Conservation (phyloP, 2,113 vertebrate species). For the Sylvia atricapilla region DNA sequence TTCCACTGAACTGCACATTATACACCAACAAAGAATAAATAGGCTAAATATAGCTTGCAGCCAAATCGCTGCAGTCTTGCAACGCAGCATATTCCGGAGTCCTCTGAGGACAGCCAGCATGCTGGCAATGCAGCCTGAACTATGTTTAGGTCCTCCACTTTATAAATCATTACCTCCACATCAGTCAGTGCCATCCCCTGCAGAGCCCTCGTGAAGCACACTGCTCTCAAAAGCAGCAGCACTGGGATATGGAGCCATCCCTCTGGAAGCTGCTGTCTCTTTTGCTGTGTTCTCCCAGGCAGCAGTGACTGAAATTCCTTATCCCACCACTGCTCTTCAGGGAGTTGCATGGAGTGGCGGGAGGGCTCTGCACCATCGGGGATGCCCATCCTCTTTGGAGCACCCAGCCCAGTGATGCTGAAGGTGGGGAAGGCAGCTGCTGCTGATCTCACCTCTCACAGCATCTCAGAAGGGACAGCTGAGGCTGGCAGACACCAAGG, state of each 20-base stretch:
- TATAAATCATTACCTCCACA: background rate
- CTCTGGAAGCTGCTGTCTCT: background rate
- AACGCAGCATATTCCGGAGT: background rate
- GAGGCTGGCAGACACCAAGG: background rate
- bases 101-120: slow-evolving; percentile 49
- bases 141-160: background rate
- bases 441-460: background rate
- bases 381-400: background rate
- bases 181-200: background rate
- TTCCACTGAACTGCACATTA: slow-evolving; percentile 60
- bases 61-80: slow-evolving; percentile 42
- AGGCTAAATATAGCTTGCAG: slow-evolving; percentile 60
- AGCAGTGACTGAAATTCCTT: background rate
- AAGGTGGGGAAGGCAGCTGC: background rate
- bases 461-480: background rate
- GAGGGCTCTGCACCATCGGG: rapidly evolving
- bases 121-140: background rate
- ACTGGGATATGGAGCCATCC: background rate
- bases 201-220: background rate
- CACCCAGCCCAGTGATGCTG: rapidly evolving
- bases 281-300: rapidly evolving
- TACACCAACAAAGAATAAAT: slow-evolving; percentile 65
- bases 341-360: rapidly evolving
- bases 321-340: background rate
- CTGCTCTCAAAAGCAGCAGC: background rate